Percentiles rank a stretch among this genome's conserved stretches.
phyloP scores from a whole-genome alignment of 64 coral and sea anemone species.

The Montipora capricornis region DNA sequence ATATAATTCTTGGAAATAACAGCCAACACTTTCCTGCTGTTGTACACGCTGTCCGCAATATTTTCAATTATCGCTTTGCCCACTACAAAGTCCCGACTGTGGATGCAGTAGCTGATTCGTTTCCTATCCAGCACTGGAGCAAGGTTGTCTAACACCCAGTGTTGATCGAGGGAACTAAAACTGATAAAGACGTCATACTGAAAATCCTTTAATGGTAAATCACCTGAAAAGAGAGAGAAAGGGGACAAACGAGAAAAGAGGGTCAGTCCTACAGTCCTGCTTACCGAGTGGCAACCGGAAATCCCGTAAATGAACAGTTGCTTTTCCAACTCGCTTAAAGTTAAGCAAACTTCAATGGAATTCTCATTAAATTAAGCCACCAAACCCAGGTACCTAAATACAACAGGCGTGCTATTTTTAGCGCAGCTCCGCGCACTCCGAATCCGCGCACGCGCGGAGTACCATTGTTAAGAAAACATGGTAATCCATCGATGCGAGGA shows the following conservation, averaged over 20 bases:
- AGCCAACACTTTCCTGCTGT: conserved; percentile 64
- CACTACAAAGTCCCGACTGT: conserved; percentile 51
- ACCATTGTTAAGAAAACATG: too few relatives aligned
- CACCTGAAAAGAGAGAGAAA: background rate
- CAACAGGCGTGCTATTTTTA: too few relatives aligned
- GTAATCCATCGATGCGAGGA: too few relatives aligned
- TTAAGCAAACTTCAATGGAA: too few relatives aligned
- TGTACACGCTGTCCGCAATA: conserved; percentile 60
- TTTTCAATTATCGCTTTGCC: conserved; percentile 72
- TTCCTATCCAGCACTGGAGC: conserved; percentile 61
- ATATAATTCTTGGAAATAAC: conserved; percentile 60
- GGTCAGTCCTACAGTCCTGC: too few relatives aligned
- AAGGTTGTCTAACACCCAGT: conserved; percentile 54
- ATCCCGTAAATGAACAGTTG: too few relatives aligned
- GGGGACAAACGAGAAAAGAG: background rate
- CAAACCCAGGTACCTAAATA: too few relatives aligned
- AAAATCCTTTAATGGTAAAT: background rate
- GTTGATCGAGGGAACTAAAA: conserved; percentile 48
- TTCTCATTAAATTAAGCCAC: too few relatives aligned
- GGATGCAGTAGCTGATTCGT: conserved; percentile 50
- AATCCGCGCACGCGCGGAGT: too few relatives aligned
- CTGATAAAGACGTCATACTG: conserved; percentile 52
- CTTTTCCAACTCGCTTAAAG: too few relatives aligned
- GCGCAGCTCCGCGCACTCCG: too few relatives aligned
- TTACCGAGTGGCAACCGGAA: too few relatives aligned